These are phyloP conservation scores for Apamea epomidion DNA, from an alignment of 2,888 invertebrate species.

Conservation along the genomic window DNA sequence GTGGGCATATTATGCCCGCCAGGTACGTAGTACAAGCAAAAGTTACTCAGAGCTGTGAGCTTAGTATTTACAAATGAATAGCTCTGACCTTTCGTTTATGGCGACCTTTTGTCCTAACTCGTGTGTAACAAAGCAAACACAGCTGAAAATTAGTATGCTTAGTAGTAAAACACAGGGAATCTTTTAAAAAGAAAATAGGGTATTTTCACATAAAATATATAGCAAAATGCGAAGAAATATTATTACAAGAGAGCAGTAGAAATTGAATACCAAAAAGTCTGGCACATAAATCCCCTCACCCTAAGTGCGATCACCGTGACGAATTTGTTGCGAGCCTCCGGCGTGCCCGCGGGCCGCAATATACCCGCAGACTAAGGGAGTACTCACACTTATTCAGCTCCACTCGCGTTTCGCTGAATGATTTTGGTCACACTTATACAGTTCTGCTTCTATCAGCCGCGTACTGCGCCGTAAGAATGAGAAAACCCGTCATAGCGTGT, in stretches of 20 bases:
- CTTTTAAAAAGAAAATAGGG: not conserved
- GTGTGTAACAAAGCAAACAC: conserved; percentile 10
- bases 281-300: not conserved
- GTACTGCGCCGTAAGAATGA: too few relatives aligned
- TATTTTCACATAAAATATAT: not conserved
- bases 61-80: too few relatives aligned
- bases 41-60: too few relatives aligned
- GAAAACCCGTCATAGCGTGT: too few relatives aligned
- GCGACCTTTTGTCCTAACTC: conserved; percentile 9
- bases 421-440: too few relatives aligned
- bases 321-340: not conserved
- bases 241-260: not conserved
- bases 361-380: conserved; percentile 4
- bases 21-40: too few relatives aligned
- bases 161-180: not conserved
- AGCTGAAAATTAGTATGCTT: not conserved
- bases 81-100: too few relatives aligned
- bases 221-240: not conserved
- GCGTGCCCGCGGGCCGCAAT: not conserved
- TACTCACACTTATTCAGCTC: too few relatives aligned
- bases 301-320: conserved; percentile 13
- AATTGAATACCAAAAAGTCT: not conserved
- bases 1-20: too few relatives aligned
- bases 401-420: too few relatives aligned
- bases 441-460: too few relatives aligned